Evolutionary conservation across 2,113 vertebrate species (phyloP).

Genomic region (Catagonus wagneri): DNA sequence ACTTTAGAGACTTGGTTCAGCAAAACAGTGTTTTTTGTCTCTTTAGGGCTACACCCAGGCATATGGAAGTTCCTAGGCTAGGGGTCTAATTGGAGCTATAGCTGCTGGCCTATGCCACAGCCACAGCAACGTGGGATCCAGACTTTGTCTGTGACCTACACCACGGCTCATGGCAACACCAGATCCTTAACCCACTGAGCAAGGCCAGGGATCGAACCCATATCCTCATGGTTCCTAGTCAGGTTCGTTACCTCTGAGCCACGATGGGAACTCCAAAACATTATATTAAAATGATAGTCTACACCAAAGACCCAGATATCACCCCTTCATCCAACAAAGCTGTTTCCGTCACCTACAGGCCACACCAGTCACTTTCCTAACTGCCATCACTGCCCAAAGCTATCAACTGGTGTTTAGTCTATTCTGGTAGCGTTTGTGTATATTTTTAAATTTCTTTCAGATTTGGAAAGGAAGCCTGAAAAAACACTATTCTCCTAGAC

Average conservation of each 20-base stretch:
- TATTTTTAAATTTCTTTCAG: background rate
- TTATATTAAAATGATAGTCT: background rate
- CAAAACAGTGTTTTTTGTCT: background rate
- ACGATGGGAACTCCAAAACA: too few relatives aligned
- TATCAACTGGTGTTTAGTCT: background rate
- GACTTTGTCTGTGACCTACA: too few relatives aligned
- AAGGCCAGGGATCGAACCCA: too few relatives aligned
- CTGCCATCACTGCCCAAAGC: background rate
- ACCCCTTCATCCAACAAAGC: background rate
- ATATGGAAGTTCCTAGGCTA: too few relatives aligned
- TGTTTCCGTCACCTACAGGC: background rate
- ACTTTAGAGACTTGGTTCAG: background rate
- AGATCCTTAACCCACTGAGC: too few relatives aligned
- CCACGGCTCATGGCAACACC: too few relatives aligned
- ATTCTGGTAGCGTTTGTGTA: background rate
- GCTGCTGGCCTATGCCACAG: too few relatives aligned
- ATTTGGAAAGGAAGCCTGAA: background rate
- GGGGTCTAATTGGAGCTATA: too few relatives aligned
- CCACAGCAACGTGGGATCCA: too few relatives aligned
- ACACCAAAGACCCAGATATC: background rate
- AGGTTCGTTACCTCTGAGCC: too few relatives aligned
- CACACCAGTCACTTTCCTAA: background rate
- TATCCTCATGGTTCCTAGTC: too few relatives aligned
- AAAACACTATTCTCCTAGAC: background rate
- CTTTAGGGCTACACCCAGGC: too few relatives aligned